These are phyloP conservation scores for Sander lucioperca DNA, from an alignment of 2,113 vertebrate species.

Conservation along the genomic window DNA sequence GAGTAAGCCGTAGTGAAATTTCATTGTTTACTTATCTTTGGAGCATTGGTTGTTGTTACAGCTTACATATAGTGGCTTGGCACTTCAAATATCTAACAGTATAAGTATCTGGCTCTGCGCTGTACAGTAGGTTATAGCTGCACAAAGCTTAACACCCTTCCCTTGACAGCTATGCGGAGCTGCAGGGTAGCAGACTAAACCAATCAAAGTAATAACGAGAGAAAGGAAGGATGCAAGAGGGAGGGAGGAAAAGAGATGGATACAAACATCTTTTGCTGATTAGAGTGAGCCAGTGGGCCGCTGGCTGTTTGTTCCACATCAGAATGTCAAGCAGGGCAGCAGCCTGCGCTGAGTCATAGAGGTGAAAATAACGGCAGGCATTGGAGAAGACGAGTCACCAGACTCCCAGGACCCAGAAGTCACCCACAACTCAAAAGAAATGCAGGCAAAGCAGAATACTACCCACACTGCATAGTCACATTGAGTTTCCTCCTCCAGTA, in stretches of 20 bases:
- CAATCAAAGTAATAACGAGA: constrained; percentile 53
- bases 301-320: constrained; percentile 61
- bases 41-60: constrained; percentile 4
- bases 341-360: constrained; percentile 63
- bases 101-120: neutral
- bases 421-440: constrained; percentile 37
- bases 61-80: neutral
- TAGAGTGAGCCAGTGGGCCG: constrained; percentile 50
- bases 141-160: constrained; percentile 24
- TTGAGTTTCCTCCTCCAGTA: constrained; percentile 24
- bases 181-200: constrained; percentile 38
- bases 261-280: constrained; percentile 51
- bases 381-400: constrained; percentile 55
- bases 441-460: constrained; percentile 30
- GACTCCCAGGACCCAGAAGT: constrained; percentile 45
- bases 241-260: constrained; percentile 30
- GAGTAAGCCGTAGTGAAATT: neutral
- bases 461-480: constrained; percentile 38
- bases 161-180: constrained; percentile 20
- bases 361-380: constrained; percentile 63
- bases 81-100: neutral
- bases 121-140: constrained; percentile 9
- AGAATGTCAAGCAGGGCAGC: constrained; percentile 65
- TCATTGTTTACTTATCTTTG: neutral
- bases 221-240: constrained; percentile 28